Conservation (phyloP, 2,113 vertebrate genomes). For the Microcebus lehilahytsara region DNA sequence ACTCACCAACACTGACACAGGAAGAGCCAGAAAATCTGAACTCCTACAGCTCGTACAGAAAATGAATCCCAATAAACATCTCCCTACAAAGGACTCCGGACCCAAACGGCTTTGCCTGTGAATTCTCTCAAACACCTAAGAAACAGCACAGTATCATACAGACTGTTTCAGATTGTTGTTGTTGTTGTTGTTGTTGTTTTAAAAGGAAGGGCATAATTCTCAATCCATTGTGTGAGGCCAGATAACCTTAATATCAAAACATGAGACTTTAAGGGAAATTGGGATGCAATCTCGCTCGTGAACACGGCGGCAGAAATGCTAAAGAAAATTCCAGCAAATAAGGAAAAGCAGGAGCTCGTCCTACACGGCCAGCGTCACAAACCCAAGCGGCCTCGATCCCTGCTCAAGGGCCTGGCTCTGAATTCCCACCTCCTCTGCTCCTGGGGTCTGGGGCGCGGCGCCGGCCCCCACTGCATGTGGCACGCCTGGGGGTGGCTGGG, state of each 20-base stretch:
- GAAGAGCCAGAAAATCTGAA: neutral
- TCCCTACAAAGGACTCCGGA: neutral
- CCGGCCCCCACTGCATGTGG: fast-evolving
- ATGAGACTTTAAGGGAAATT: neutral
- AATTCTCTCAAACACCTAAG: neutral
- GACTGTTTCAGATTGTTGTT: neutral
- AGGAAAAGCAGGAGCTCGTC: fast-evolving
- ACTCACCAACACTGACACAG: neutral
- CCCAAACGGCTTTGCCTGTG: fast-evolving
- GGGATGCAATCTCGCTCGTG: neutral
- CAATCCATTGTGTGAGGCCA: neutral
- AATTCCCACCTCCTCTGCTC: neutral
- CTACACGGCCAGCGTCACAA: neutral
- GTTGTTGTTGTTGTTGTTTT: neutral
- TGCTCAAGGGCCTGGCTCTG: neutral
- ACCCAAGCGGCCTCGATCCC: fast-evolving
- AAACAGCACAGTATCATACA: too few relatives aligned
- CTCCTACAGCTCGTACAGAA: neutral
- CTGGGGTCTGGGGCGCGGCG: fast-evolving
- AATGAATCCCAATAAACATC: neutral
- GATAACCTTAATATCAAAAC: neutral
- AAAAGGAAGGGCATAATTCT: neutral
- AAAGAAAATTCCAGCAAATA: neutral
- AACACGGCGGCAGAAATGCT: neutral
- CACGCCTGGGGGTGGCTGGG: fast-evolving